These are phyloP conservation scores for Graphium colonna DNA, from an alignment of 2,888 invertebrate species.

Conservation along the genomic window DNA sequence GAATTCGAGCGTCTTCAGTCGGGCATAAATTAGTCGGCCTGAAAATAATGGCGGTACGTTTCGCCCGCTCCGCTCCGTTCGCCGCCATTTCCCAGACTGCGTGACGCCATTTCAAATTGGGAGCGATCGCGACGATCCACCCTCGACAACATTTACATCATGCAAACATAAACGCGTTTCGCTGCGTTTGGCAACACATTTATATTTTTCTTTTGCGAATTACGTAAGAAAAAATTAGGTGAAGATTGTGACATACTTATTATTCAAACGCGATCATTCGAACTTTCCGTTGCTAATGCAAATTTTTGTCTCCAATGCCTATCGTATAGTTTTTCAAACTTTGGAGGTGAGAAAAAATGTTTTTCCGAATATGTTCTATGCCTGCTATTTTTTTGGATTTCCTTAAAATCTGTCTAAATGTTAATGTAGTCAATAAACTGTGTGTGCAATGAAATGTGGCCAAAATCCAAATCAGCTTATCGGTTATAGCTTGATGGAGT, in stretches of 20 bases:
- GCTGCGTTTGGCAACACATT: neutral
- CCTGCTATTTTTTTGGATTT: too few relatives aligned
- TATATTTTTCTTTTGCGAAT: neutral
- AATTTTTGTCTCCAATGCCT: too few relatives aligned
- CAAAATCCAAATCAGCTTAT: too few relatives aligned
- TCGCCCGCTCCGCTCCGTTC: conserved; percentile 43
- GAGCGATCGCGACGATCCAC: conserved; percentile 48
- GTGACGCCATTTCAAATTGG: conserved; percentile 73
- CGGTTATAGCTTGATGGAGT: too few relatives aligned
- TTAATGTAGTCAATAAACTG: too few relatives aligned
- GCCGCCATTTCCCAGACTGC: conserved; percentile 76
- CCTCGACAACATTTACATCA: conserved; percentile 28
- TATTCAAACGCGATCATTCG: too few relatives aligned
- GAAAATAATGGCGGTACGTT: conserved; percentile 55
- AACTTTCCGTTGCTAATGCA: too few relatives aligned
- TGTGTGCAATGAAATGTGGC: too few relatives aligned
- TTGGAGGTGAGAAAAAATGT: too few relatives aligned
- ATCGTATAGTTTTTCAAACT: too few relatives aligned
- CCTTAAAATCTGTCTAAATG: too few relatives aligned
- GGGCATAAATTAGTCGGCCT: conserved; percentile 27
- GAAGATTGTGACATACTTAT: neutral
- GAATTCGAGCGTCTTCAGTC: neutral
- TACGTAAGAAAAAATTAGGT: neutral
- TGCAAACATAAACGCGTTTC: conserved; percentile 12
- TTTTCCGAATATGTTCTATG: too few relatives aligned